Conservation (phyloP, 1,140 invertebrate species). For the Helicoverpa zea region DNA sequence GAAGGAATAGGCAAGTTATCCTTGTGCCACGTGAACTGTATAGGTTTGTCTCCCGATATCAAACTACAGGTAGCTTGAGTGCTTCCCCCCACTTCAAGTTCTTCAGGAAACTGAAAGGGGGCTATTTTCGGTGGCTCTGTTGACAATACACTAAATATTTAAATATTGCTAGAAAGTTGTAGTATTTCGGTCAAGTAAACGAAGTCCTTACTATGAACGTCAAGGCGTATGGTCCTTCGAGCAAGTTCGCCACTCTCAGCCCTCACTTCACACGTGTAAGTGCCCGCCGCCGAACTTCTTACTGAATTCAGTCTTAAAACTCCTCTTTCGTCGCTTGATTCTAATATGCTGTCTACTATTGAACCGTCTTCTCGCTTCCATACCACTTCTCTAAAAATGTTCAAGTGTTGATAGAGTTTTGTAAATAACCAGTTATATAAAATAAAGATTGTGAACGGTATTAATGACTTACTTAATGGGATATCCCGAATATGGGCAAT, state of each 20-base stretch:
- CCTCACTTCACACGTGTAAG: conserved; percentile 81
- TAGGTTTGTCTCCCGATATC: conserved; percentile 82
- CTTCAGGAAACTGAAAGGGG: conserved; percentile 81
- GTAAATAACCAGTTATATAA: no score
- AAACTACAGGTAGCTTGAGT: conserved; percentile 83
- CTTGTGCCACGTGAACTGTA: conserved; percentile 83
- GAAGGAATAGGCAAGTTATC: conserved; percentile 82
- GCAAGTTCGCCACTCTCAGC: conserved; percentile 81
- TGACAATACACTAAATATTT: conserved; percentile 46
- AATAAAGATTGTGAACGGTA: background rate
- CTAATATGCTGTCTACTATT: conserved; percentile 68
- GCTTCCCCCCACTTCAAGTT: conserved; percentile 83
- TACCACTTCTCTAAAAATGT: conserved; percentile 76
- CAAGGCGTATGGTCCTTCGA: conserved; percentile 77
- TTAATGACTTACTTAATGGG: conserved; percentile 88
- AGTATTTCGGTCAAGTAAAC: background rate
- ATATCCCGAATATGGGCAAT: conserved; percentile 95
- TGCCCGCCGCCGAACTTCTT: conserved; percentile 71
- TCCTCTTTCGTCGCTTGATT: conserved; percentile 73
- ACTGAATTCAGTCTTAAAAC: conserved; percentile 73
- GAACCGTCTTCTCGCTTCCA: conserved; percentile 80
- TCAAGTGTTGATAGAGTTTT: background rate
- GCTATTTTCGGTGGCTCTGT: conserved; percentile 82
- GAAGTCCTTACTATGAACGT: conserved; percentile 81
- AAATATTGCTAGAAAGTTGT: conserved; percentile 11